phyloP scores from a whole-genome alignment of 1,140 invertebrate species.

The Asbolus verrucosus region DNA sequence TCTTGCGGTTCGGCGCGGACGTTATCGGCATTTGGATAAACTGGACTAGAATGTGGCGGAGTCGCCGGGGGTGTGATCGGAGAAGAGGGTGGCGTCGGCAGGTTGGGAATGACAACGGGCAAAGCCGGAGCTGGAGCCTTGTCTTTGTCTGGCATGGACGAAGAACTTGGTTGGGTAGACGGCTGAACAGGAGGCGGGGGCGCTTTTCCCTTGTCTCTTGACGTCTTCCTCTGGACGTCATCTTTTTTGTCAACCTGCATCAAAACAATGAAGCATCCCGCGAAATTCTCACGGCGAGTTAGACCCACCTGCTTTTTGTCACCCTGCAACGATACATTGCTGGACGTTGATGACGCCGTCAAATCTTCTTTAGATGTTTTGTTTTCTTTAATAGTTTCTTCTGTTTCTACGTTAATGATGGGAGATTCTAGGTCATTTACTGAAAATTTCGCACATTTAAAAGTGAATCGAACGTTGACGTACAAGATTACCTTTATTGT shows the following conservation, averaged over 20 bases:
- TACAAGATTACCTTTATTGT: slow-evolving; percentile 73
- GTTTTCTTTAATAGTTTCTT: slow-evolving; percentile 63
- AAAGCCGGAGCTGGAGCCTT: slow-evolving; percentile 66
- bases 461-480: neutral
- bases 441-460: slow-evolving; percentile 8
- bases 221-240: slow-evolving; percentile 59
- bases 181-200: slow-evolving; percentile 65
- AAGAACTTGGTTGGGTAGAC: slow-evolving; percentile 23
- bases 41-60: slow-evolving; percentile 50
- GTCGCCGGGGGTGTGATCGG: slow-evolving; percentile 62
- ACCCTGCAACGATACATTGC: slow-evolving; percentile 55
- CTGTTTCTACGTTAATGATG: slow-evolving; percentile 47
- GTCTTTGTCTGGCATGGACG: slow-evolving; percentile 65
- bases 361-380: slow-evolving; percentile 64
- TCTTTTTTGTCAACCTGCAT: slow-evolving; percentile 71
- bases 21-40: slow-evolving; percentile 8
- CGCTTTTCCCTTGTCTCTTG: slow-evolving; percentile 76
- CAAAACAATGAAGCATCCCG: no score
- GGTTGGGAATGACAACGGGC: slow-evolving; percentile 61
- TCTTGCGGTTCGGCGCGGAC: slow-evolving; percentile 34
- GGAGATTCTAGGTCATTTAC: slow-evolving; percentile 37
- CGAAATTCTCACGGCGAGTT: no score
- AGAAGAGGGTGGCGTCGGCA: slow-evolving; percentile 68
- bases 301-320: slow-evolving; percentile 69
- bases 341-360: slow-evolving; percentile 59